Base-by-base conservation (phyloP, 1,140 invertebrate species). In the Trichonephila clavata region DNA sequence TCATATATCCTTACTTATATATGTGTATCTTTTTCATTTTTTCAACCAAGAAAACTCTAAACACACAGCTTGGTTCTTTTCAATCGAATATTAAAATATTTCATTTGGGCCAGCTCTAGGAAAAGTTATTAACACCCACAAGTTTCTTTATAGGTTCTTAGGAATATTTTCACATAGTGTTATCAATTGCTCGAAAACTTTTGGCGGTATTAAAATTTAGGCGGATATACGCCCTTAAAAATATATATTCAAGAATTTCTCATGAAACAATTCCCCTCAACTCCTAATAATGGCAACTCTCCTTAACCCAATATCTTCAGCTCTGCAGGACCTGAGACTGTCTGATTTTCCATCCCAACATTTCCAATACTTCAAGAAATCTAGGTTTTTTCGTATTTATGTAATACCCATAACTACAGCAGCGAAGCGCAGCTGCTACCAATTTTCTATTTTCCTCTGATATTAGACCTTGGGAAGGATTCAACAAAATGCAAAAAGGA, bases 401-500 rank as follows among this genome's bases (percentile, higher is more conserved):
- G 86, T 86, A 92, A 71, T 61, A 86, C 20, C n/a, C 43, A 43
- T 63, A 84, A 92, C 91, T 92, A 57, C 21, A 63, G 24, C 65
- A 14, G n/a, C 13, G 20, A 43, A 59, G 20, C 83, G 20, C 91
- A 86, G 90, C 90, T 92, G 83, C 61, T 86, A 86, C 90, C 90
- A 71, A 71, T 71, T 68, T 92, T 68, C 39, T n/a, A 39, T 68
- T 43, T 86, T 92, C 86, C 24, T 71, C n/a, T 86, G 39, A 92
- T 92, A 92, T 92, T 92, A 92, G 90, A 86, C 90, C 43, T 71
- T 20, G 60, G 50, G 10, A 92, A 32, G 86, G 81, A 43, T 86
- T 92, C 20, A 92, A 65, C 27, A 92, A 92, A 92, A 90, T 68
- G 86, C 63, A 57, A 57, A 68, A 81, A 80, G 18, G 57, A 39